phyloP scores from a whole-genome alignment of 1,140 invertebrate genomes.

The Plectrocnemia conspersa region DNA sequence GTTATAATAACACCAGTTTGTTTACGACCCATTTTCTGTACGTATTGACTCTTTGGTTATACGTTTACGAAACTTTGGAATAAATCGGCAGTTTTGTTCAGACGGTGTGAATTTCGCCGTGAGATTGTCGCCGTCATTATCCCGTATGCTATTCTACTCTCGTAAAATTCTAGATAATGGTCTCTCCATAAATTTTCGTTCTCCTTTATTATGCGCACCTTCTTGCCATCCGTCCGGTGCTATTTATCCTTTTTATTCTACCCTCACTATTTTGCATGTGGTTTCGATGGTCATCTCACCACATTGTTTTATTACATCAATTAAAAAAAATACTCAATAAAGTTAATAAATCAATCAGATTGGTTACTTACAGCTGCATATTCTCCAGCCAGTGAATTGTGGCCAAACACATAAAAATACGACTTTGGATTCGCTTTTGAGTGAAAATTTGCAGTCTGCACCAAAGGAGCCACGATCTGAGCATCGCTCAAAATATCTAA shows the following conservation, averaged over 20 bases:
- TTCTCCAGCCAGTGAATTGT: constrained; percentile 71
- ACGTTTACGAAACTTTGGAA: too few species aligned
- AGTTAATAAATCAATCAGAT: neutral
- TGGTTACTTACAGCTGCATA: constrained; percentile 60
- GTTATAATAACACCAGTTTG: too few species aligned
- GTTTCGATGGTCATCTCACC: neutral
- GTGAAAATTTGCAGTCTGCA: constrained; percentile 69
- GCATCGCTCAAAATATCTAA: constrained; percentile 86
- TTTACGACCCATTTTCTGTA: too few species aligned
- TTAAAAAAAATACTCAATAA: neutral
- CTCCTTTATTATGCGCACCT: constrained; percentile 17
- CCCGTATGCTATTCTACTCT: constrained; percentile 3
- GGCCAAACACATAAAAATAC: constrained; percentile 86
- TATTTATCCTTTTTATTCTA: constrained; percentile 21
- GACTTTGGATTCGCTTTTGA: constrained; percentile 66
- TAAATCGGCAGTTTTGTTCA: constrained; percentile 4
- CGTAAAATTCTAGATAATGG: constrained; percentile 16
- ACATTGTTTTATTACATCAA: neutral
- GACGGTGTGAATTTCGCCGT: neutral
- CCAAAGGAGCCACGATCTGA: constrained; percentile 67
- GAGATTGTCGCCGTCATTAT: constrained; percentile 7
- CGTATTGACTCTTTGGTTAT: too few species aligned
- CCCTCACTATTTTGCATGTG: constrained; percentile 17
- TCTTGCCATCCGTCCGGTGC: constrained; percentile 14
- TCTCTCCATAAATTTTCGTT: constrained; percentile 18